A percentile compares a stretch with the other conserved stretches of the same genome.
These are phyloP conservation scores for Dicrurus megarhynchus DNA, from an alignment of 2,113 vertebrate genomes.

Conservation along the genomic window DNA sequence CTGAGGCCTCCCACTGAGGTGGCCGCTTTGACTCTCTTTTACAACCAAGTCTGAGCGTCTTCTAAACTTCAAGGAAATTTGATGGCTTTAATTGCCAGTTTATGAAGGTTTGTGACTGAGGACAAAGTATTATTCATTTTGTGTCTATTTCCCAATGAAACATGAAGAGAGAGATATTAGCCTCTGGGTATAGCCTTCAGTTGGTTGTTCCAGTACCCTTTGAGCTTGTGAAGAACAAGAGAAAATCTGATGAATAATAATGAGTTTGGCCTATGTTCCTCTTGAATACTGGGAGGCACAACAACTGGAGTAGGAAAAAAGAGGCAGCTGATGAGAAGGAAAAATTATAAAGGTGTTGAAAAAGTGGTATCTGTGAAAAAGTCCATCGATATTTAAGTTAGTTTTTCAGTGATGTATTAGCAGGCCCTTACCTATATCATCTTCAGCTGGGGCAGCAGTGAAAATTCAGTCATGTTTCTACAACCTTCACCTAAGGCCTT, in stretches of 20 bases:
- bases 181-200: neutral
- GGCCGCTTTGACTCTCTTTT: neutral
- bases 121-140: neutral
- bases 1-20: neutral
- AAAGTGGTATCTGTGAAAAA: neutral
- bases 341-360: neutral
- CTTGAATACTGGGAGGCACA: neutral
- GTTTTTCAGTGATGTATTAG: neutral
- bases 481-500: neutral
- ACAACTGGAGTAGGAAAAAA: neutral
- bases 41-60: neutral
- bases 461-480: neutral
- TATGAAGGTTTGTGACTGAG: neutral
- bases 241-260: neutral
- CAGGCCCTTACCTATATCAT: neutral
- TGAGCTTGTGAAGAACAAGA: neutral
- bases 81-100: neutral
- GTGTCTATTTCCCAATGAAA: neutral
- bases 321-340: neutral
- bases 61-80: neutral
- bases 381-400: neutral
- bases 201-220: neutral
- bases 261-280: neutral
- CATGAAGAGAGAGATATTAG: neutral
- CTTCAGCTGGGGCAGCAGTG: neutral